Evolutionary conservation across 2,113 vertebrate genomes (phyloP).

Genomic region (Octodon degus): DNA sequence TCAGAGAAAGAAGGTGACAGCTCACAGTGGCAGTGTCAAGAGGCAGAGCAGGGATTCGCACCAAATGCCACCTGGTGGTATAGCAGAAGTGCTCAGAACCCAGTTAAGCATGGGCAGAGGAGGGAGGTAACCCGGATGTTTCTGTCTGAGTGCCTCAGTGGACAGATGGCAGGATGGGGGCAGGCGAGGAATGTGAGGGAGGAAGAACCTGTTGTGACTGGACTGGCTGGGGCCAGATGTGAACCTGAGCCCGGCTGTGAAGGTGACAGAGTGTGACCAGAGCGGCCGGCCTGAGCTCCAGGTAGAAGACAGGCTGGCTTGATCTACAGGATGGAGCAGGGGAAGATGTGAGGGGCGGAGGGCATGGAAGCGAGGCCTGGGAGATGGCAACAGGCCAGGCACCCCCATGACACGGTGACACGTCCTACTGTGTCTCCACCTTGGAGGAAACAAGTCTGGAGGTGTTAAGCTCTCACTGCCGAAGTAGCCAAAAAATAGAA

Average conservation of each 20-base stretch:
- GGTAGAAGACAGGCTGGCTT: not conserved
- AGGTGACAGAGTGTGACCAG: not conserved
- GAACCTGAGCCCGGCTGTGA: not conserved
- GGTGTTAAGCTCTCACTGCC: not conserved
- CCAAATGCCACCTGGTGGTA: accelerated
- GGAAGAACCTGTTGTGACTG: not conserved
- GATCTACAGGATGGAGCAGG: accelerated
- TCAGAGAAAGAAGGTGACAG: not conserved
- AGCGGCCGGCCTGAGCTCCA: accelerated
- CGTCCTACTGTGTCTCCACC: not conserved
- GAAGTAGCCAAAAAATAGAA: not conserved
- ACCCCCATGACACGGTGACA: not conserved
- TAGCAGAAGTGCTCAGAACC: not conserved
- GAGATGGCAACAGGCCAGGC: accelerated
- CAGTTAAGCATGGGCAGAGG: not conserved
- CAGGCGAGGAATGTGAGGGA: not conserved
- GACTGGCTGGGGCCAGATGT: not conserved
- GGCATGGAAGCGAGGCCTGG: accelerated
- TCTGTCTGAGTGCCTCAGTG: not conserved
- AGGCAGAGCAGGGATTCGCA: not conserved
- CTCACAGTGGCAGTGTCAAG: accelerated
- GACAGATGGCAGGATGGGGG: not conserved
- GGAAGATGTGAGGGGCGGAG: not conserved
- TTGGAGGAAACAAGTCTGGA: not conserved
- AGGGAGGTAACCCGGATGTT: not conserved